Evolutionary conservation across 1,140 invertebrate genomes (phyloP).

Genomic region (Rhyacophila brunnea): DNA sequence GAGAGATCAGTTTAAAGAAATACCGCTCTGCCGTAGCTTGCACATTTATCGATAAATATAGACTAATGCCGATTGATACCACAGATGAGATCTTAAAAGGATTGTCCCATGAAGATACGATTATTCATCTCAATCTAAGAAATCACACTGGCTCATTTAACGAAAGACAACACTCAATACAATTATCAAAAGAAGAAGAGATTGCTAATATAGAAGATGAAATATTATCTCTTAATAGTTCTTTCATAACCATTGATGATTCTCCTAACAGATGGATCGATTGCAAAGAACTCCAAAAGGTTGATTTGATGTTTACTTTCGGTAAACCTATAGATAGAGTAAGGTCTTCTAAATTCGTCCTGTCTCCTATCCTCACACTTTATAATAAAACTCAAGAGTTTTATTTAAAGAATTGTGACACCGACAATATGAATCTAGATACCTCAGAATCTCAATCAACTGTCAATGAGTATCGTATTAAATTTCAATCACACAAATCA

Average conservation of each 20-base stretch:
- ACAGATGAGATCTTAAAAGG: constrained; percentile 49
- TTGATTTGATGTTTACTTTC: constrained; percentile 42
- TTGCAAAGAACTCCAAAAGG: constrained; percentile 38
- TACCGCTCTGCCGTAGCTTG: constrained; percentile 48
- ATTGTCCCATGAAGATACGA: constrained; percentile 41
- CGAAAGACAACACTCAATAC: constrained; percentile 48
- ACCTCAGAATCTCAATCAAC: not conserved
- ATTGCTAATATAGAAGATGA: constrained; percentile 37
- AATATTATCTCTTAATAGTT: constrained; percentile 42
- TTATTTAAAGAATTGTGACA: not conserved
- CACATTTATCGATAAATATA: constrained; percentile 54
- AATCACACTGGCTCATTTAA: constrained; percentile 54
- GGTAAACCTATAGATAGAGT: constrained; percentile 45
- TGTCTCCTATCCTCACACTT: constrained; percentile 48
- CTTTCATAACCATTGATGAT: constrained; percentile 43
- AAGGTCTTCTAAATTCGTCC: constrained; percentile 52
- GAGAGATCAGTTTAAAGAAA: constrained; percentile 51
- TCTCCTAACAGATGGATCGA: constrained; percentile 35
- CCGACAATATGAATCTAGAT: not conserved
- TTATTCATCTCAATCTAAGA: constrained; percentile 48
- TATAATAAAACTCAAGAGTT: constrained; percentile 39
- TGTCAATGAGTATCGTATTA: constrained; percentile 1
- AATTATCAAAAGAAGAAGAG: constrained; percentile 52
- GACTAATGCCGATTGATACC: constrained; percentile 45
- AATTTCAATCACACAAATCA: constrained; percentile 2